A percentile compares a stretch with the other conserved stretches of the same genome.
These are phyloP conservation scores for Colinus virginianus DNA, from an alignment of 2,113 vertebrate species.

Conservation along the genomic window DNA sequence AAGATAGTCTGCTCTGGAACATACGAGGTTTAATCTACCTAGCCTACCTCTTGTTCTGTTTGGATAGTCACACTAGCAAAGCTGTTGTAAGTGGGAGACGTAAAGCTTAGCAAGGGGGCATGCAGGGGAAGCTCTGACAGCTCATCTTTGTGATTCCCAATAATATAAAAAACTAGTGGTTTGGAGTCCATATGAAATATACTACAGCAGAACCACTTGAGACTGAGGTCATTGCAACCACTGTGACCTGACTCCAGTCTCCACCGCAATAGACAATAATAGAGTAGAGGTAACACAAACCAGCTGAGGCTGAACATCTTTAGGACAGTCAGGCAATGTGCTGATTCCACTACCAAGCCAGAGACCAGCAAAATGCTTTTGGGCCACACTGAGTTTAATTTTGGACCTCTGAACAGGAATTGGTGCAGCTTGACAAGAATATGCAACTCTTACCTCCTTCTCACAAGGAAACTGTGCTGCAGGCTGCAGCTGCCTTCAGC, in stretches of 20 bases:
- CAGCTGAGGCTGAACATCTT: not conserved
- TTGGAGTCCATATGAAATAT: not conserved
- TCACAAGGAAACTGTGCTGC: not conserved
- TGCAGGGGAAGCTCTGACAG: not conserved
- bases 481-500: conserved; percentile 34
- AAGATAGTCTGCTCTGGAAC: not conserved
- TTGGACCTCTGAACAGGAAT: not conserved
- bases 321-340: not conserved
- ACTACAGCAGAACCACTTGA: not conserved
- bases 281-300: not conserved
- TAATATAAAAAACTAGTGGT: not conserved
- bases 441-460: not conserved
- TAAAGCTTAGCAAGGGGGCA: not conserved
- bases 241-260: not conserved
- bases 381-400: not conserved
- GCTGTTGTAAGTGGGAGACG: not conserved
- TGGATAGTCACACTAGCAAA: not conserved
- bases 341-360: not conserved
- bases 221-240: not conserved
- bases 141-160: not conserved
- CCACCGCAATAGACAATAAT: not conserved
- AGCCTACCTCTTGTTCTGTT: rapidly evolving
- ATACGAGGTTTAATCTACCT: not conserved
- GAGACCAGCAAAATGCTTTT: not conserved
- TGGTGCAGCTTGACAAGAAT: not conserved